Conservation (phyloP, 2,113 vertebrate genomes). For the Brienomyrus longianalis region DNA sequence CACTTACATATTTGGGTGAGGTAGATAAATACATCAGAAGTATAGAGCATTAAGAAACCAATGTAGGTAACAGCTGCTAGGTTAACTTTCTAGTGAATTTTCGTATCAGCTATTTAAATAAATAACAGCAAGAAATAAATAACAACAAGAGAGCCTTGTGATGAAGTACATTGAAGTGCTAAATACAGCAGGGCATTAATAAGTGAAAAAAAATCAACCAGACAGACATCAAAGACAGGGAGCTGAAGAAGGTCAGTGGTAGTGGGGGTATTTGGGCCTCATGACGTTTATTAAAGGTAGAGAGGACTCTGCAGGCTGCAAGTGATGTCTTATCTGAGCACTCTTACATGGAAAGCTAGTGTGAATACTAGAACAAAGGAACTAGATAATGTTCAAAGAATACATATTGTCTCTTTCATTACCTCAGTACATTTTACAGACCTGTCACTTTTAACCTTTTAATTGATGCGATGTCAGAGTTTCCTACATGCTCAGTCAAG, state of each 20-base stretch:
- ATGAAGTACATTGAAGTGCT: background rate
- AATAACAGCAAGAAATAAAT: background rate
- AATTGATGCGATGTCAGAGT: background rate
- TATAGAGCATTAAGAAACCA: background rate
- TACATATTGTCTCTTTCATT: background rate
- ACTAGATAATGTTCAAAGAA: background rate
- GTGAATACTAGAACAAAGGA: background rate
- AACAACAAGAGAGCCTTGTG: background rate
- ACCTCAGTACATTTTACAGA: background rate
- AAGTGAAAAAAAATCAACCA: background rate
- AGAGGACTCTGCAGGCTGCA: background rate
- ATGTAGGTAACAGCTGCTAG: background rate
- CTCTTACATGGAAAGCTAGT: background rate
- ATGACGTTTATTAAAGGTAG: background rate
- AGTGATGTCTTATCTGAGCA: background rate
- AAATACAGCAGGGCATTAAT: background rate
- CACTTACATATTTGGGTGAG: background rate
- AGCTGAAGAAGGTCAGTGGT: background rate
- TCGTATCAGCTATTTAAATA: background rate
- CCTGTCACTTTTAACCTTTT: background rate
- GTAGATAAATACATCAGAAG: background rate
- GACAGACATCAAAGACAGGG: background rate
- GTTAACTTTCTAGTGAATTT: background rate
- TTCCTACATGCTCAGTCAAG: background rate
- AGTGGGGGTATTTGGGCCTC: background rate